A percentile compares a stretch with the other conserved stretches of the same genome.
Evolutionary conservation across 2,113 vertebrate genomes (phyloP).

Genomic region (Mirounga angustirostris): DNA sequence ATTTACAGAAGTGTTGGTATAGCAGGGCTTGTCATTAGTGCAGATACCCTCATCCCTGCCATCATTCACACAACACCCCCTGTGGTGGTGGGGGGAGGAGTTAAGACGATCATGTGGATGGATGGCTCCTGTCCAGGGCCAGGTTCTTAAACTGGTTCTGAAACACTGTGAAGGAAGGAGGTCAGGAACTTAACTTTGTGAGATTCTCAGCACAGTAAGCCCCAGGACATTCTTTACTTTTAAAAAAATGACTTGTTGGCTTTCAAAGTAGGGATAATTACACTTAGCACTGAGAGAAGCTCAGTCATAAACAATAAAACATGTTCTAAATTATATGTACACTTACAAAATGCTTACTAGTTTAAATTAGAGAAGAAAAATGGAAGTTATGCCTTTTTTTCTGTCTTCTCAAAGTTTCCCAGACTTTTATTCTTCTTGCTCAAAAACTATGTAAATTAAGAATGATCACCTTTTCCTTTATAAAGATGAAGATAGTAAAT

Average conservation of each 20-base stretch:
- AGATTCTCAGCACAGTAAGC: neutral
- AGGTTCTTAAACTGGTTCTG: neutral
- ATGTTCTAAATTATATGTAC: neutral
- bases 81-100: neutral
- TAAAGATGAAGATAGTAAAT: neutral
- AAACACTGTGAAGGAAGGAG: neutral
- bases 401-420: neutral
- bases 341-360: neutral
- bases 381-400: neutral
- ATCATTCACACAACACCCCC: neutral
- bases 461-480: neutral
- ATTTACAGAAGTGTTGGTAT: neutral
- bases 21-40: neutral
- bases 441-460: neutral
- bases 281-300: neutral
- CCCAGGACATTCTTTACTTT: neutral
- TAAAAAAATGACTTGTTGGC: neutral
- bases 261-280: neutral
- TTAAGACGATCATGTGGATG: neutral
- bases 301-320: neutral
- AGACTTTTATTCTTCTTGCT: conserved; percentile 17
- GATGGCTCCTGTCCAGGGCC: neutral
- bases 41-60: neutral
- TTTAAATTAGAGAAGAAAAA: conserved; percentile 7
- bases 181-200: neutral